Base-by-base conservation (phyloP, 2,797 vertebrate genomes). In the Lacerta bilineata region DNA sequence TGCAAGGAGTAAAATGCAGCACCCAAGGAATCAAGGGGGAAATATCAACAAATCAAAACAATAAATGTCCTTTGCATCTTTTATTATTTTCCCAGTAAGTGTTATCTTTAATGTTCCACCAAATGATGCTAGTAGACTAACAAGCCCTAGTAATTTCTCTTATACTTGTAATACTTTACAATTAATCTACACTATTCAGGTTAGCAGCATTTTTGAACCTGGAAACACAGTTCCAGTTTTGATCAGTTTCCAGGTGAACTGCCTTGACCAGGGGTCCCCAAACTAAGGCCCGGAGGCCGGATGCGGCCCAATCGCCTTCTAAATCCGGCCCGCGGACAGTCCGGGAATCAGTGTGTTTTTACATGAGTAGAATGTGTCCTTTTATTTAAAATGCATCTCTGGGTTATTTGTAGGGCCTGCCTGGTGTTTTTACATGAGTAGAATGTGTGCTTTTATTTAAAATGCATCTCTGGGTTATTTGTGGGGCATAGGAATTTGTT, bases 201-300 rank as follows among this genome's bases (percentile, higher is more conserved):
- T 13, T 10, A 86, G 29, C 8, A 69, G 11, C 69, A 15, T 9
- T 29, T 83, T 43, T 86, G 11, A 9, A 36, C 4, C 29, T 74
- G 59, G 9, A 80, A 78, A 43, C 17, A 3, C 17, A 3, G 15
- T 3, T 82, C 5, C 15, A 0, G 0, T 0, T 9, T 1, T 25
- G 39, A 15, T 3, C 78, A 84, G 0, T 83, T 41, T 64, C 10
- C 76, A 85, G 2, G 2, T 5, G 80, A 64, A 68, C 0, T 29
- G 33, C 55, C 15, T n/a, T 55, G 50, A 55, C 50, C 33, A 33
- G 33, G 33, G 33, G 33, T 33, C 33, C 33, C 33, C 33, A 33
- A 33, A 33, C 33, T 33, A 33, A 33, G 33, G 33, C 33, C 33
- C 33, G 33, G 33, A 33, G 33, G 33, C 33, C 33, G 33, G 33